These are phyloP conservation scores for Lomographa bimaculata DNA, from an alignment of 2,888 invertebrate species.

Conservation along the genomic window DNA sequence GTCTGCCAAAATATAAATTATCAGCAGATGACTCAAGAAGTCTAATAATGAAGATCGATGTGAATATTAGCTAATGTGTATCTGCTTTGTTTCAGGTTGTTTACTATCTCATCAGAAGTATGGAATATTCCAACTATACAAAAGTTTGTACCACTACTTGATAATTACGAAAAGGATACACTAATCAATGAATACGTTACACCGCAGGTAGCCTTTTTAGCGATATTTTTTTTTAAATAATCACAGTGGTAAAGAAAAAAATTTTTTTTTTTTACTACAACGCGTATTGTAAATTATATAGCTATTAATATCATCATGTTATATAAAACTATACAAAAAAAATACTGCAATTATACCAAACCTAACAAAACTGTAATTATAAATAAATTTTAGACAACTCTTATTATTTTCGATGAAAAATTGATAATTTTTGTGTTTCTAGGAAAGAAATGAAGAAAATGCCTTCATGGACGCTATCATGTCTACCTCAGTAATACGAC, in stretches of 20 bases:
- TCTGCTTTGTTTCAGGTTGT: slow-evolving; percentile 83
- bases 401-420: too few relatives aligned
- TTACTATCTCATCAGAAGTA: slow-evolving; percentile 85
- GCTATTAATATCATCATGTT: too few relatives aligned
- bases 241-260: too few relatives aligned
- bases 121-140: slow-evolving; percentile 89
- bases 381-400: too few relatives aligned
- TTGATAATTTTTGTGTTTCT: slow-evolving; percentile 31
- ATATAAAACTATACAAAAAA: too few relatives aligned
- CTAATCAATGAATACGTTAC: slow-evolving; percentile 90
- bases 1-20: too few relatives aligned
- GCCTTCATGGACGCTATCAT: slow-evolving; percentile 91
- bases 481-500: slow-evolving; percentile 89
- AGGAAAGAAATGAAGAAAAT: slow-evolving; percentile 91
- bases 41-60: slow-evolving; percentile 19
- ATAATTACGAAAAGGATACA: slow-evolving; percentile 93
- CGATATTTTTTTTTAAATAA: not conserved
- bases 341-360: too few relatives aligned
- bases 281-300: too few relatives aligned
- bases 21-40: slow-evolving; percentile 14
- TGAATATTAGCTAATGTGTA: slow-evolving; percentile 3
- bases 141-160: slow-evolving; percentile 88
- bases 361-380: too few relatives aligned
- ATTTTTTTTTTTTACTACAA: too few relatives aligned
- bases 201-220: slow-evolving; percentile 65